These are phyloP conservation scores for Drosophila tsacasi DNA, from an alignment of 1,140 invertebrate species.

Conservation along the genomic window DNA sequence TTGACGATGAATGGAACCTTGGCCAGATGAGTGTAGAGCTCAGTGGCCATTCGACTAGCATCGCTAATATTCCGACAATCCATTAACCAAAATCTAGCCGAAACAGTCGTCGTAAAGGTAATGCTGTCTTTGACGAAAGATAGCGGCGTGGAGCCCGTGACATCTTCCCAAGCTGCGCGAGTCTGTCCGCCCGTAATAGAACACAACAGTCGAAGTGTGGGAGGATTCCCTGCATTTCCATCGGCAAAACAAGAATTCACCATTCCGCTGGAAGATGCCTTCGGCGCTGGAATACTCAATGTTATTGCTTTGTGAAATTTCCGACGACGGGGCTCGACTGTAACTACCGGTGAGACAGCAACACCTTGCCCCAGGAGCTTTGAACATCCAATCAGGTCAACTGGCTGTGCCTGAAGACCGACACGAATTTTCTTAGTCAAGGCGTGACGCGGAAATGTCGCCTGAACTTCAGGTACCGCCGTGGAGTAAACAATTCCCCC, in stretches of 20 bases:
- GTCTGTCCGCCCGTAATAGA: constrained; percentile 99
- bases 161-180: constrained; percentile 99
- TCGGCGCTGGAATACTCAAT: constrained; percentile 98
- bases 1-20: constrained; percentile 99
- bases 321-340: constrained; percentile 97
- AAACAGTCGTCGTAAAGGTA: constrained; percentile 99
- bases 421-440: constrained; percentile 99
- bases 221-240: constrained; percentile 86
- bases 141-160: constrained; percentile 98
- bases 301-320: constrained; percentile 99
- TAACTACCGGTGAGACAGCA: constrained; percentile 99
- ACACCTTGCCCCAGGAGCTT: constrained; percentile 98
- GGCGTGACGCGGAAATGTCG: constrained; percentile 98
- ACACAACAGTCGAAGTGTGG: constrained; percentile 97
- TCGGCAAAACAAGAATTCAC: constrained; percentile 94
- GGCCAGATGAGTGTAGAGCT: constrained; percentile 95
- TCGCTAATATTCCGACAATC: constrained; percentile 98
- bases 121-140: constrained; percentile 99
- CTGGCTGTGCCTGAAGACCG: constrained; percentile 99
- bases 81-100: constrained; percentile 99
- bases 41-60: constrained; percentile 99
- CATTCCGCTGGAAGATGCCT: constrained; percentile 97
- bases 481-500: constrained; percentile 99
- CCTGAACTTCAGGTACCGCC: constrained; percentile 98
- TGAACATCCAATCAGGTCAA: constrained; percentile 96